A percentile compares a stretch with the other conserved stretches of the same genome.
phyloP scores from a whole-genome alignment of 2,113 vertebrate genomes.

The Cyphomyrus plagiostoma region DNA sequence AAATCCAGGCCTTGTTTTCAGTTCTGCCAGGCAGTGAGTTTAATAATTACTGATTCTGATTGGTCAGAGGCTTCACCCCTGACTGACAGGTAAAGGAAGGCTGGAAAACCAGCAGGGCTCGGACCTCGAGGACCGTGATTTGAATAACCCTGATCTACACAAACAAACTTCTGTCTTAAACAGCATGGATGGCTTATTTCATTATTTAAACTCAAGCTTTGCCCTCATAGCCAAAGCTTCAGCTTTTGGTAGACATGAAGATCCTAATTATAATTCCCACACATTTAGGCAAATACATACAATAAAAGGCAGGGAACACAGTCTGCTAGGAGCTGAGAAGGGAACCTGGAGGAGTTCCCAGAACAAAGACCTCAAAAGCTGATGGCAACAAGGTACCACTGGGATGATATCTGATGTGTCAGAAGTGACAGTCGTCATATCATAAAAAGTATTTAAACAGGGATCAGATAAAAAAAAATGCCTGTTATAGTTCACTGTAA shows the following conservation, averaged over 20 bases:
- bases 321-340: background rate
- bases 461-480: background rate
- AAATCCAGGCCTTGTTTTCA: too few relatives aligned
- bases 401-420: background rate
- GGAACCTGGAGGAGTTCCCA: background rate
- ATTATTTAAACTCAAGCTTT: background rate
- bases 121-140: too few relatives aligned
- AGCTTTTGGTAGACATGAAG: background rate
- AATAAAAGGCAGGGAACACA: background rate
- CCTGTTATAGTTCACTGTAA: background rate
- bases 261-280: background rate
- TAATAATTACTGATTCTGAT: too few relatives aligned
- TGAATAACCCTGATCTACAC: too few relatives aligned
- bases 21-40: too few relatives aligned
- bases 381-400: background rate
- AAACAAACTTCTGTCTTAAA: background rate
- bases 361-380: background rate
- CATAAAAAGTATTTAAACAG: background rate
- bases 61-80: too few relatives aligned
- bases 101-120: too few relatives aligned
- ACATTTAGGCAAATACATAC: background rate
- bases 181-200: background rate
- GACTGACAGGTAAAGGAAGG: too few relatives aligned
- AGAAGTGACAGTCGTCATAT: background rate
- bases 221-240: background rate